These are phyloP conservation scores for Rhinopithecus roxellana DNA, from an alignment of 2,113 vertebrate genomes.

Conservation along the genomic window DNA sequence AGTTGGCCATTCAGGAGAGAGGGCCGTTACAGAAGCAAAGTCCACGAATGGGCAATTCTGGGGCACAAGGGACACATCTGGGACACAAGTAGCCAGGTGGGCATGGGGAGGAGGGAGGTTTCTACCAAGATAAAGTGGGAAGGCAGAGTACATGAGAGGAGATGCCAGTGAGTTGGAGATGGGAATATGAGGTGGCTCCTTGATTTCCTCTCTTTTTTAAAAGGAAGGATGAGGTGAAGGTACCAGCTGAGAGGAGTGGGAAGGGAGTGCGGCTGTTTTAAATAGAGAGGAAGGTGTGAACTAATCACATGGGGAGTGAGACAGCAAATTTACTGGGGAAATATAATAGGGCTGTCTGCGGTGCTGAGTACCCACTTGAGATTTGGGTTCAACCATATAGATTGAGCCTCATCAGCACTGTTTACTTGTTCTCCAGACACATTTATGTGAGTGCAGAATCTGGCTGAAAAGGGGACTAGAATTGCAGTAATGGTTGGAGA, in stretches of 20 bases:
- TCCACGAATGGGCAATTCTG: background rate
- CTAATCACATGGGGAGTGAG: background rate
- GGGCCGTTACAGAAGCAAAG: background rate
- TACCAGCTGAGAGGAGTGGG: background rate
- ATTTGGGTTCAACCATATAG: background rate
- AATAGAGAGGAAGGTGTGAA: background rate
- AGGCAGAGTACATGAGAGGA: background rate
- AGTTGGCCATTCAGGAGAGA: background rate
- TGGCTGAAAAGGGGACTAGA: background rate
- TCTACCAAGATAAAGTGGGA: background rate
- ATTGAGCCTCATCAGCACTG: background rate
- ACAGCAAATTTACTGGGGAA: background rate
- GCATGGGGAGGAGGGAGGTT: background rate
- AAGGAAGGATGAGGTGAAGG: background rate
- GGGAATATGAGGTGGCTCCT: background rate
- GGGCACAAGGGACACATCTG: background rate
- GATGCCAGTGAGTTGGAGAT: background rate
- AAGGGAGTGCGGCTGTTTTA: background rate
- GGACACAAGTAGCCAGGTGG: background rate
- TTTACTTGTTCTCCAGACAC: background rate
- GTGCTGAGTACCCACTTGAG: background rate
- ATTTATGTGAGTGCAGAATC: too few species aligned
- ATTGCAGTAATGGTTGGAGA: background rate
- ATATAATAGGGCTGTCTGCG: accelerated
- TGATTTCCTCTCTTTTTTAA: background rate